phyloP scores from a whole-genome alignment of 2,113 vertebrate species.

The Tonatia bakeri region DNA sequence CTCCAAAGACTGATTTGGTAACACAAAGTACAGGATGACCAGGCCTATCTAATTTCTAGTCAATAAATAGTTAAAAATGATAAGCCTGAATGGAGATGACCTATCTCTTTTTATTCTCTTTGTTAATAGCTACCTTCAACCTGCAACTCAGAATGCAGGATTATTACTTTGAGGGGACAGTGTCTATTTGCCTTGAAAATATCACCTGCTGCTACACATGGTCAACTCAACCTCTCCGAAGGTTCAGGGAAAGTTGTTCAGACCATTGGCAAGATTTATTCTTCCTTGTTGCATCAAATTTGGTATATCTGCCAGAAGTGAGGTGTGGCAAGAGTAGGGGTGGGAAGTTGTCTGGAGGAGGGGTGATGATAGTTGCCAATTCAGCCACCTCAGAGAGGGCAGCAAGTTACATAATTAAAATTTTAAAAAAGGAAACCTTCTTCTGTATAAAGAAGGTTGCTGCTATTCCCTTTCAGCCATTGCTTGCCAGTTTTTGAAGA shows the following conservation, averaged over 20 bases:
- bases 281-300: not conserved
- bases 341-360: not conserved
- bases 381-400: not conserved
- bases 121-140: not conserved
- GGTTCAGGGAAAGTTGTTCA: not conserved
- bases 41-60: not conserved
- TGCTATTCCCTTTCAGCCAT: not conserved
- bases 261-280: not conserved
- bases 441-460: not conserved
- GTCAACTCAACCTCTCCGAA: not conserved
- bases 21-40: not conserved
- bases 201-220: not conserved
- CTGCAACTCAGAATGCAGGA: not conserved
- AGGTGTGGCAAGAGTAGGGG: too few species aligned
- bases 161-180: not conserved
- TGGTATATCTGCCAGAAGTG: not conserved
- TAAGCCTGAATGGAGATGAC: not conserved
- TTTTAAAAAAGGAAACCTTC: not conserved
- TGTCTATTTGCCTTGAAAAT: slow-evolving; percentile 8
- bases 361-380: not conserved
- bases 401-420: not conserved
- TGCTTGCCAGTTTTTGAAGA: slow-evolving; percentile 44
- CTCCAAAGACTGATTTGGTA: not conserved
- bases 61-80: not conserved
- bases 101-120: not conserved